These are phyloP conservation scores for Nettapus auritus DNA, from an alignment of 2,113 vertebrate genomes.

Conservation along the genomic window DNA sequence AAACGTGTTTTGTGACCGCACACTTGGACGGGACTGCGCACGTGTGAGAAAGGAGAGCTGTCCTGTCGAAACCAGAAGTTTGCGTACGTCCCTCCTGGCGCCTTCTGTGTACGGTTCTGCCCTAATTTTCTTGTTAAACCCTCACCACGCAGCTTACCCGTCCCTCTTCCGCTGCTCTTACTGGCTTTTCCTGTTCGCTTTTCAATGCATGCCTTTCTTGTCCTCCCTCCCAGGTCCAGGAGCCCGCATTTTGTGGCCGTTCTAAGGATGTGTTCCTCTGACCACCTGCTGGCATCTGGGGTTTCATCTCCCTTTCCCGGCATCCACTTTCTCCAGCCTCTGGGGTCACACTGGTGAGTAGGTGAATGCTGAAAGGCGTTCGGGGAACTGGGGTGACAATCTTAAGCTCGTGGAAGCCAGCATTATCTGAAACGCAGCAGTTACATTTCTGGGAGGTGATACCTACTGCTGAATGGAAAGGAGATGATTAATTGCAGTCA, in stretches of 20 bases:
- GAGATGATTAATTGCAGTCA: not conserved
- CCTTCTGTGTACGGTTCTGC: not conserved
- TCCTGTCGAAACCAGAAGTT: constrained; percentile 34
- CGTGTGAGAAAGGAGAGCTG: not conserved
- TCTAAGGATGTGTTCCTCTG: not conserved
- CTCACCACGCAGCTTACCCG: not conserved
- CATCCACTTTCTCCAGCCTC: not conserved
- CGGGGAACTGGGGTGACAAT: not conserved
- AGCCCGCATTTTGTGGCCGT: not conserved
- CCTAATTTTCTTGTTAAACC: not conserved
- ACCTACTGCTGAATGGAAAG: not conserved
- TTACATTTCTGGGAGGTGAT: not conserved
- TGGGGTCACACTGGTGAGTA: not conserved
- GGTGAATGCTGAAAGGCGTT: not conserved
- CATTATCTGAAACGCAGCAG: not conserved
- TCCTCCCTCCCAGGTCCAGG: not conserved
- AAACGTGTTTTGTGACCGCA: constrained; percentile 19
- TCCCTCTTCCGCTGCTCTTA: not conserved
- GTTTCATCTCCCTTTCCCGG: not conserved
- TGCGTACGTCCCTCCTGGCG: not conserved
- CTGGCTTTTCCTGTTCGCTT: not conserved
- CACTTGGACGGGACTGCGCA: not conserved
- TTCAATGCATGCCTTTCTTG: not conserved
- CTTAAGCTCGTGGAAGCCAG: not conserved
- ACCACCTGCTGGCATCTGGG: not conserved